A percentile compares a stretch with the other conserved stretches of the same genome.
Evolutionary conservation across 1,140 invertebrate species (phyloP).

Genomic region (Lordiphosa stackelbergi): DNA sequence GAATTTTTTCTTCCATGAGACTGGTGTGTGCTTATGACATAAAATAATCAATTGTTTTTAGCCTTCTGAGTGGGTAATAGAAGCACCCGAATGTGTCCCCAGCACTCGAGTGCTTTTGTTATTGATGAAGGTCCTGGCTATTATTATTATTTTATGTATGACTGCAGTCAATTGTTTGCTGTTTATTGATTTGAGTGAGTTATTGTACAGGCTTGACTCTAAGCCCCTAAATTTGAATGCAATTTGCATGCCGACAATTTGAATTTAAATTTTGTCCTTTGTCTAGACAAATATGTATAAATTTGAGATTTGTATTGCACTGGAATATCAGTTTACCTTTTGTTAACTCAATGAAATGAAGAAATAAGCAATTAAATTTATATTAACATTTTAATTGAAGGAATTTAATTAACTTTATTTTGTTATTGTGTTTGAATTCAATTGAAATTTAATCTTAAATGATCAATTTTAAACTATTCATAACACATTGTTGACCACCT

Average conservation of each 20-base stretch:
- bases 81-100: constrained; percentile 15
- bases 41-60: constrained; percentile 73
- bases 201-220: constrained; percentile 7
- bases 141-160: constrained; percentile 44
- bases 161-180: constrained; percentile 64
- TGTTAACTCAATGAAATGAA: too few species aligned
- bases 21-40: constrained; percentile 56
- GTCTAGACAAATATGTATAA: too few species aligned
- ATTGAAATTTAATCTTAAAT: too few species aligned
- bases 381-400: too few species aligned
- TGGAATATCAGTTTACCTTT: too few species aligned
- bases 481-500: too few species aligned
- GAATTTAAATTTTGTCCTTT: constrained; percentile 11
- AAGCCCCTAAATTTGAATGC: constrained; percentile 13
- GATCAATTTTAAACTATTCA: too few species aligned
- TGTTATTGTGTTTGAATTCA: too few species aligned
- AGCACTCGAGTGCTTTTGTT: constrained; percentile 26
- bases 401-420: too few species aligned
- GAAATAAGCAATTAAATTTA: too few species aligned
- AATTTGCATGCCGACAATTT: constrained; percentile 54
- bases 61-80: constrained; percentile 35
- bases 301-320: too few species aligned
- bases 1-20: constrained; percentile 27
- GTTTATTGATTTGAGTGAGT: constrained; percentile 64
- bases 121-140: constrained; percentile 31